Evolutionary conservation across 2,888 invertebrate species (phyloP).

Genomic region (Apamea monoglypha): DNA sequence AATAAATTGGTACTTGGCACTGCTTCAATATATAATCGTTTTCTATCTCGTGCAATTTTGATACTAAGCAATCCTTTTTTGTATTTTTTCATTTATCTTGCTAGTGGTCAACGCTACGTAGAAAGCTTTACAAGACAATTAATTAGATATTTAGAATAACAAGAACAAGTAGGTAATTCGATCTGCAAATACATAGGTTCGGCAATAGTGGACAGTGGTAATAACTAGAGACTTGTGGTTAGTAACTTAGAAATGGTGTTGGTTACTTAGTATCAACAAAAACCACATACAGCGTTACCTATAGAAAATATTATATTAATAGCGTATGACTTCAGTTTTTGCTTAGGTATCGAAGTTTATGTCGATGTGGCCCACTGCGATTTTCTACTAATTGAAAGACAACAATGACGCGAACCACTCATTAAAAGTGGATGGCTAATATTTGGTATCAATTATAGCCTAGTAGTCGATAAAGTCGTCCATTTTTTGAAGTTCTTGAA

Average conservation of each 20-base stretch:
- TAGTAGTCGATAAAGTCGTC: conserved; percentile 18
- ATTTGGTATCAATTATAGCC: conserved; percentile 27
- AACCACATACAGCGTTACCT: conserved; percentile 11
- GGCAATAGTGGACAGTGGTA: conserved; percentile 47
- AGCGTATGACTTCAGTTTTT: conserved; percentile 14
- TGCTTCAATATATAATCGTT: conserved; percentile 72
- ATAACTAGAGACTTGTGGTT: conserved; percentile 55
- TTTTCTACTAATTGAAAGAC: conserved; percentile 40
- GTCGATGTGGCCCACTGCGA: neutral
- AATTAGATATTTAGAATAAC: neutral
- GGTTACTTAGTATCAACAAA: conserved; percentile 39
- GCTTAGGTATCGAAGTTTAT: neutral
- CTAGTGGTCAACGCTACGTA: neutral
- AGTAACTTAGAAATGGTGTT: conserved; percentile 51
- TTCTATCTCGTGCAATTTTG: conserved; percentile 49
- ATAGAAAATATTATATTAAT: conserved; percentile 2
- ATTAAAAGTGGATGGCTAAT: conserved; percentile 48
- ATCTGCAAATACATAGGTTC: conserved; percentile 37
- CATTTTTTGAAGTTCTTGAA: conserved; percentile 26
- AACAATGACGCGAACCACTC: conserved; percentile 32
- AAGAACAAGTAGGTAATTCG: conserved; percentile 23
- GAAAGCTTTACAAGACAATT: neutral
- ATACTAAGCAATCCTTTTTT: conserved; percentile 12
- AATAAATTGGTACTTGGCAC: conserved; percentile 78
- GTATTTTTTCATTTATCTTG: neutral